These are phyloP conservation scores for Mythimna ferrago DNA, from an alignment of 2,888 invertebrate genomes.

Conservation along the genomic window DNA sequence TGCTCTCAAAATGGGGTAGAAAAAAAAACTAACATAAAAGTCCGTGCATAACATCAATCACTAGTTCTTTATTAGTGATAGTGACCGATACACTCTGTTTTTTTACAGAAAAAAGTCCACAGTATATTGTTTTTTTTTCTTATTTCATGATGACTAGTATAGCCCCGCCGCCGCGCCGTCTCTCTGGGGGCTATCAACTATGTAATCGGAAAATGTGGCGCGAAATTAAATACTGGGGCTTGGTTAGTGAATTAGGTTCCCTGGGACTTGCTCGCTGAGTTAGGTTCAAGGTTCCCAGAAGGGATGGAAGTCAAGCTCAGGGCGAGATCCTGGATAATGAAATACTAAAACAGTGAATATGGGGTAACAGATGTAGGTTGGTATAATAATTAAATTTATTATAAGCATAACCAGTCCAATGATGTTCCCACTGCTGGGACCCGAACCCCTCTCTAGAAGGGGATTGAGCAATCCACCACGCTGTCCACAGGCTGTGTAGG, in stretches of 20 bases:
- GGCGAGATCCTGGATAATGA: neutral
- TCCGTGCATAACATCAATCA: too few relatives aligned
- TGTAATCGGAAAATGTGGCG: slow-evolving; percentile 56
- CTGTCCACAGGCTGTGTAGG: too few relatives aligned
- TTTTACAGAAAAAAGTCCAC: too few relatives aligned
- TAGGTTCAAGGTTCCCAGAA: slow-evolving; percentile 19
- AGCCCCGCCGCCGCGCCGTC: slow-evolving; percentile 15
- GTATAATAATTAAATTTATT: neutral
- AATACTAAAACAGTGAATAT: neutral
- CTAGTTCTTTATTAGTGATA: too few relatives aligned
- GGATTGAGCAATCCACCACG: too few relatives aligned
- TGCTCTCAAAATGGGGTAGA: too few relatives aligned
- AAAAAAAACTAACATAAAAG: too few relatives aligned
- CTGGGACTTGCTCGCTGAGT: slow-evolving; percentile 32
- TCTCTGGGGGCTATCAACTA: slow-evolving; percentile 33
- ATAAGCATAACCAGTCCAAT: too few relatives aligned
- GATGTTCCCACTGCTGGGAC: too few relatives aligned
- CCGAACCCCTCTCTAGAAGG: too few relatives aligned
- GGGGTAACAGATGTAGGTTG: neutral
- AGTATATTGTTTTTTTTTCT: neutral
- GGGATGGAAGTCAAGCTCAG: neutral
- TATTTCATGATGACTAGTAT: neutral
- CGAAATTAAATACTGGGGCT: slow-evolving; percentile 53
- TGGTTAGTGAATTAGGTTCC: slow-evolving; percentile 8
- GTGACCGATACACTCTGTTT: too few relatives aligned